Evolutionary conservation across 37 sponge, comb jelly and placozoan genomes (phyloP).

Genomic region (Eunapius fragilis): DNA sequence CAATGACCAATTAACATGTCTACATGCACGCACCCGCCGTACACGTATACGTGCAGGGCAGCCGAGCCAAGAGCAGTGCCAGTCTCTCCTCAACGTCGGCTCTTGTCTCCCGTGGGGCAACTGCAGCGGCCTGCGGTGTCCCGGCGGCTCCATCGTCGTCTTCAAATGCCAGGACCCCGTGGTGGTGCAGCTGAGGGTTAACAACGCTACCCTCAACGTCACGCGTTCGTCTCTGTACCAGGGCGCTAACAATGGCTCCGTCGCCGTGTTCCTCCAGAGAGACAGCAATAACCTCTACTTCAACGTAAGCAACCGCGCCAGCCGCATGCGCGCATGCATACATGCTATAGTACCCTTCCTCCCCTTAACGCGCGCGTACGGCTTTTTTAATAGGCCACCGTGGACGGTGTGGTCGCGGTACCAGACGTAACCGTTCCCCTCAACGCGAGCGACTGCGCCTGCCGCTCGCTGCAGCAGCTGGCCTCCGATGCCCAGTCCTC

Average conservation of each 20-base stretch:
- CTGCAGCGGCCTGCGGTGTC: background rate
- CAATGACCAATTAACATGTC: too few relatives aligned
- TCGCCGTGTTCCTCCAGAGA: background rate
- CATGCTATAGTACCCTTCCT: background rate
- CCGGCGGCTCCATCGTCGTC: background rate
- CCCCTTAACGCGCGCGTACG: background rate
- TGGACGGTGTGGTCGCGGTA: background rate
- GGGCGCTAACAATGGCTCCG: background rate
- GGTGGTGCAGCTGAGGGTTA: conserved; percentile 1
- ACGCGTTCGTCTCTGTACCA: background rate
- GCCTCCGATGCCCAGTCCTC: background rate
- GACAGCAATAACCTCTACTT: background rate
- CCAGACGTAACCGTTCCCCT: conserved; percentile 17
- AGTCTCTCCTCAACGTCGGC: background rate
- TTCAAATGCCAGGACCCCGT: conserved; percentile 41
- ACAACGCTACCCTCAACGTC: background rate
- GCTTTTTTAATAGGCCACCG: background rate
- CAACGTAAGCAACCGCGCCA: background rate
- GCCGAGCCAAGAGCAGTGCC: background rate
- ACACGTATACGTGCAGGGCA: background rate
- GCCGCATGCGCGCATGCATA: background rate
- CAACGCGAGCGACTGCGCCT: conserved; percentile 29
- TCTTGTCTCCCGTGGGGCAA: background rate
- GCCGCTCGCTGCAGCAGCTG: conserved; percentile 29
- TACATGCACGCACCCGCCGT: background rate